Evolutionary conservation across 2,113 vertebrate species (phyloP).

Genomic region (Alouatta palliata): DNA sequence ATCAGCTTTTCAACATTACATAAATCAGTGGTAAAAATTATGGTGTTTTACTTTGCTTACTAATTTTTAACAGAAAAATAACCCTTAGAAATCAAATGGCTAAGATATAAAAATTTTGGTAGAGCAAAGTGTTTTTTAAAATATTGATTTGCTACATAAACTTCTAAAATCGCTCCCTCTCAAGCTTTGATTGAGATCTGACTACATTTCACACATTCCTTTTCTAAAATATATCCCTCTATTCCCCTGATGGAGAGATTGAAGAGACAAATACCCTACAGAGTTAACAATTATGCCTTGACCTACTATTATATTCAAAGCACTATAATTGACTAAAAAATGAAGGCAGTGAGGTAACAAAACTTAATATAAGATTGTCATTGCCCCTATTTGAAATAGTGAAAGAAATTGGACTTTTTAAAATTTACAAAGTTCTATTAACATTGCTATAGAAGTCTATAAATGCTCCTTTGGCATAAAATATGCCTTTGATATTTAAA

Average conservation of each 20-base stretch:
- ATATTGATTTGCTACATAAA: background rate
- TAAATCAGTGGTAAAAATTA: conserved; percentile 14
- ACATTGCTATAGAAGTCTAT: background rate
- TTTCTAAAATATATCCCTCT: background rate
- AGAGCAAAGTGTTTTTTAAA: background rate
- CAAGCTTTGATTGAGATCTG: background rate
- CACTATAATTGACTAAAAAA: background rate
- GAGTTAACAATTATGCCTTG: background rate
- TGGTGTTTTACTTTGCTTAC: background rate
- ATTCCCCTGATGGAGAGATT: background rate
- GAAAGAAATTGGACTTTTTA: background rate
- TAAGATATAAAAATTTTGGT: background rate
- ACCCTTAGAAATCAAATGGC: background rate
- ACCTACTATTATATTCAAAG: background rate
- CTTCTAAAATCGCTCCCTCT: background rate
- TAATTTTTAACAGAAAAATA: conserved; percentile 46
- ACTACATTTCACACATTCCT: background rate
- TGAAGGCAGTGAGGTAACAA: background rate
- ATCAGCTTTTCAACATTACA: background rate
- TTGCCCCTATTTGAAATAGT: background rate
- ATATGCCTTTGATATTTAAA: background rate
- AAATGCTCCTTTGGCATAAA: background rate
- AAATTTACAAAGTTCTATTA: background rate
- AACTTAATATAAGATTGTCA: background rate
- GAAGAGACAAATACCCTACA: background rate